Conservation (phyloP, 2,888 invertebrate species). For the Lasioglossum malachurum region DNA sequence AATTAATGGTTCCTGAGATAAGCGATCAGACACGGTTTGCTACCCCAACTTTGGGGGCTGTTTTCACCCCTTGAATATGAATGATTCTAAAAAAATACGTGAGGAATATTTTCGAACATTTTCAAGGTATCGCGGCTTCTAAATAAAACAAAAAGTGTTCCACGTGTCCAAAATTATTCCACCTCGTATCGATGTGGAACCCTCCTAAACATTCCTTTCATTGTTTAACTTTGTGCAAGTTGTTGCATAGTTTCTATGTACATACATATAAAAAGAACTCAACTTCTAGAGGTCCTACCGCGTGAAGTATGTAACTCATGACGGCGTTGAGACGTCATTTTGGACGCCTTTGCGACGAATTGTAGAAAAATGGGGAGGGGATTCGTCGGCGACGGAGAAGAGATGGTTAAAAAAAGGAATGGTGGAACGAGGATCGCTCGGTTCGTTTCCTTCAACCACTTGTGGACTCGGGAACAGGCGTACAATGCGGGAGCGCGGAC, state of each 20-base stretch:
- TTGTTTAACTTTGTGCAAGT: not conserved
- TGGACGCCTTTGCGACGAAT: not conserved
- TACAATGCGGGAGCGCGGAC: conserved; percentile 54
- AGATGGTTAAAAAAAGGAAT: not conserved
- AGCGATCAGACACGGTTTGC: not conserved
- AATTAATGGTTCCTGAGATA: conserved; percentile 6
- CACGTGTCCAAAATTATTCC: not conserved
- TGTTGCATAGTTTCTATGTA: not conserved
- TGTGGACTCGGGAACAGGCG: conserved; percentile 51
- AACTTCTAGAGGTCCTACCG: not conserved
- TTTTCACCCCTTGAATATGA: not conserved
- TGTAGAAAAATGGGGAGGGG: not conserved
- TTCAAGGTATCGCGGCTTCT: not conserved
- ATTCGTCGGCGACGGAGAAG: not conserved
- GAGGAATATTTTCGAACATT: not conserved
- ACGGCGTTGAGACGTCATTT: no score
- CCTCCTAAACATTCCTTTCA: not conserved
- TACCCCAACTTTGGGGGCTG: not conserved
- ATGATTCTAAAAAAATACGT: not conserved
- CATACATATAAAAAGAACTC: no score
- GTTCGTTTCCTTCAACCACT: conserved; percentile 52
- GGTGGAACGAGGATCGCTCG: conserved; percentile 6
- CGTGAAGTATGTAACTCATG: not conserved
- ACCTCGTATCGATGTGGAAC: not conserved
- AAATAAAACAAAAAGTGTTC: not conserved